phyloP scores from a whole-genome alignment of 2,113 vertebrate species.

The Murina feae region DNA sequence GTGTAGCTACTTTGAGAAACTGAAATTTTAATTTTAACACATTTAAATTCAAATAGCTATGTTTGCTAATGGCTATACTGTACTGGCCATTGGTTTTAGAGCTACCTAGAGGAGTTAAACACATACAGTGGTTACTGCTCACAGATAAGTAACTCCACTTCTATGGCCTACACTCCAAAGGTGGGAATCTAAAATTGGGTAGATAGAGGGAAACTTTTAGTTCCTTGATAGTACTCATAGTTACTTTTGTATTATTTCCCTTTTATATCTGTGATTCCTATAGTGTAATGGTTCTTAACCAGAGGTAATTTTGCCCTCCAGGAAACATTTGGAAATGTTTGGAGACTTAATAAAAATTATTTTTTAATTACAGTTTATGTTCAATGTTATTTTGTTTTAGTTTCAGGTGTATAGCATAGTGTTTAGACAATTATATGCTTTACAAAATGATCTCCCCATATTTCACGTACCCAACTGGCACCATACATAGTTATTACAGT shows the following conservation, averaged over 20 bases:
- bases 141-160: neutral
- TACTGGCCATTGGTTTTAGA: neutral
- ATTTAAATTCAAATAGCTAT: conserved; percentile 27
- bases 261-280: conserved; percentile 32
- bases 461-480: neutral
- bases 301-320: neutral
- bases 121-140: neutral
- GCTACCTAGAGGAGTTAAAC: neutral
- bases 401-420: neutral
- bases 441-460: neutral
- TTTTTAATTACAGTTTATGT: neutral
- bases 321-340: neutral
- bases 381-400: neutral
- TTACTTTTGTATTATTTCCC: neutral
- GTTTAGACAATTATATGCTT: neutral
- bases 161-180: neutral
- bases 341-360: neutral
- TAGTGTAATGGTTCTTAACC: neutral
- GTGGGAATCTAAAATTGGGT: neutral
- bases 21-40: conserved; percentile 30
- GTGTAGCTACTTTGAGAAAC: conserved; percentile 10
- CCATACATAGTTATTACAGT: neutral
- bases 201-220: conserved; percentile 17
- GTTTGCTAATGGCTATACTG: neutral
- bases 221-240: neutral